Evolutionary conservation across 1,140 invertebrate genomes (phyloP).

Genomic region (Drosophila guanche): DNA sequence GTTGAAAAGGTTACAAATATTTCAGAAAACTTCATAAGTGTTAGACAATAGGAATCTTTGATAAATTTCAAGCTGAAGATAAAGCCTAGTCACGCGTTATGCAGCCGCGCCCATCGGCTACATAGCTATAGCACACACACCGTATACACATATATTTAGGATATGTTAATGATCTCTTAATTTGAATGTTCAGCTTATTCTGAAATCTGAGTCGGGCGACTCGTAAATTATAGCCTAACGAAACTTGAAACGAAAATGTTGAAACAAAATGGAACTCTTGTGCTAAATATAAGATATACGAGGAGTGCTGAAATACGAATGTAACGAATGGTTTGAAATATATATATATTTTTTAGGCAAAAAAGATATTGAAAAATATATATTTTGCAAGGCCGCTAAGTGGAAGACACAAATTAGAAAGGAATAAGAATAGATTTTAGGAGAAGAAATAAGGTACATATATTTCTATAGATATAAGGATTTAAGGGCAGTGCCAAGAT

Average conservation of each 20-base stretch:
- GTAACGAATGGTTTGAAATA: slow-evolving; percentile 69
- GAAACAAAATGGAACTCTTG: slow-evolving; percentile 62
- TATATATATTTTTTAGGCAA: slow-evolving; percentile 50
- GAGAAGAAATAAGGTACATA: slow-evolving; percentile 19
- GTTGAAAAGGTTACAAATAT: background rate
- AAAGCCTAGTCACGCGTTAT: background rate
- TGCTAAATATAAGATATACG: slow-evolving; percentile 55
- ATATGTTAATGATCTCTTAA: slow-evolving; percentile 6
- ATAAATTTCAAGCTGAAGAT: slow-evolving; percentile 12
- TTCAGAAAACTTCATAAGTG: slow-evolving; percentile 22
- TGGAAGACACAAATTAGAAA: slow-evolving; percentile 56
- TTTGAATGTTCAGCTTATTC: slow-evolving; percentile 41
- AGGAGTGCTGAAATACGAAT: slow-evolving; percentile 60
- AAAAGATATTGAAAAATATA: slow-evolving; percentile 32
- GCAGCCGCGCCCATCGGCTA: too few relatives aligned
- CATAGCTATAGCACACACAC: slow-evolving; percentile 1
- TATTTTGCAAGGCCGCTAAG: slow-evolving; percentile 73
- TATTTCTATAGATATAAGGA: slow-evolving; percentile 37
- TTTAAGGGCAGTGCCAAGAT: slow-evolving; percentile 37
- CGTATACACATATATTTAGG: slow-evolving; percentile 25
- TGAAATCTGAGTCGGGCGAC: slow-evolving; percentile 37
- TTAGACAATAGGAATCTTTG: slow-evolving; percentile 39
- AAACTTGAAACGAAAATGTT: slow-evolving; percentile 36
- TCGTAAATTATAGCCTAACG: slow-evolving; percentile 64
- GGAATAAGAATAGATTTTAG: slow-evolving; percentile 26